Conservation (phyloP, 2,113 vertebrate genomes). For the Pipra filicauda region DNA sequence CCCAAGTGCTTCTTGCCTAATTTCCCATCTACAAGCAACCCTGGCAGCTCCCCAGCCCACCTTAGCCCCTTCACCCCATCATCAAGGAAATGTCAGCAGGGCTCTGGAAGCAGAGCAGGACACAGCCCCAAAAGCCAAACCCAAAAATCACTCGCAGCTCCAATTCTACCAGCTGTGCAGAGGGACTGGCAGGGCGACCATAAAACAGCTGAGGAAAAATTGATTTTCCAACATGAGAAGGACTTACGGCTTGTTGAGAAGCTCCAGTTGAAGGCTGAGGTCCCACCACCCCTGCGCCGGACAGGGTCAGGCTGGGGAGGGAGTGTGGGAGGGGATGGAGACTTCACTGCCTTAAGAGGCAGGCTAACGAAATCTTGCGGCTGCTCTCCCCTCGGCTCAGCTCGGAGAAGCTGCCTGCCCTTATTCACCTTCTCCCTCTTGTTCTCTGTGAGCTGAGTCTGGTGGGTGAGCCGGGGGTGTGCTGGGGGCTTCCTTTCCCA, state of each 20-base stretch:
- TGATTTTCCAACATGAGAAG: neutral
- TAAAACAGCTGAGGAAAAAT: neutral
- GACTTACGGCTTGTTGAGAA: slow-evolving; percentile 26
- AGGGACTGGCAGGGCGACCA: neutral
- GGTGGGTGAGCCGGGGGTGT: neutral
- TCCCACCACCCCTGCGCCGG: neutral
- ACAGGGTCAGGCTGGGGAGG: neutral
- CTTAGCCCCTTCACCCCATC: neutral
- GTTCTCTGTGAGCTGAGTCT: neutral
- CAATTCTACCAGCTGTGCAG: rapidly evolving
- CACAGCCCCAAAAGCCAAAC: neutral
- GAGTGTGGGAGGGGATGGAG: slow-evolving; percentile 37
- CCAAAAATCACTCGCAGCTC: neutral
- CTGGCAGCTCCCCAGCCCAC: neutral
- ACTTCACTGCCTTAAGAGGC: slow-evolving; percentile 59
- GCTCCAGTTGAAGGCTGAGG: neutral
- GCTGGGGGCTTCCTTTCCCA: neutral
- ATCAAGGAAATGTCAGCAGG: neutral
- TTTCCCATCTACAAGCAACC: neutral
- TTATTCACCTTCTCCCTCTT: neutral
- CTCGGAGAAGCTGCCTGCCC: neutral
- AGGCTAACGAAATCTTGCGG: neutral
- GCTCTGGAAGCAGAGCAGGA: neutral
- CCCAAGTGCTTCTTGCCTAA: neutral
- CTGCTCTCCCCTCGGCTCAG: neutral